These are phyloP conservation scores for Leucoma salicis DNA, from an alignment of 2,888 invertebrate species.

Conservation along the genomic window DNA sequence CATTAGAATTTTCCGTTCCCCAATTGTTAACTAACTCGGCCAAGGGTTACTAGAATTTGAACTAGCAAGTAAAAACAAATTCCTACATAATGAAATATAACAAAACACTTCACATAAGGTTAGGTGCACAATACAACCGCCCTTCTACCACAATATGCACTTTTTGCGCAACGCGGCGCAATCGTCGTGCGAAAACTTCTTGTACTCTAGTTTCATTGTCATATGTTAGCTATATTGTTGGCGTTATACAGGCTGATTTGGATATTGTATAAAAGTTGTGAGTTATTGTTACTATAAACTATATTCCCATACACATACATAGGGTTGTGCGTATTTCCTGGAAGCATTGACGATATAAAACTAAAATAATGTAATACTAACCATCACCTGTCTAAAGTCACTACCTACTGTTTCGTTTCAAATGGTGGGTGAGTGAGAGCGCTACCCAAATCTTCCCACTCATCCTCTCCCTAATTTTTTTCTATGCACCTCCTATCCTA, in stretches of 20 bases:
- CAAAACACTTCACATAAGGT: slow-evolving; percentile 41
- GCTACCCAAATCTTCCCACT: too few relatives aligned
- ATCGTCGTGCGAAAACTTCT: slow-evolving; percentile 68
- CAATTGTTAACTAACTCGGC: slow-evolving; percentile 32
- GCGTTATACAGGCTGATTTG: slow-evolving; percentile 30
- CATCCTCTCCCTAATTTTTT: too few relatives aligned
- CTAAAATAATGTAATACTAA: too few relatives aligned
- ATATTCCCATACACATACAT: too few relatives aligned
- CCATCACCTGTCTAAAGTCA: too few relatives aligned
- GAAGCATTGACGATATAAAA: too few relatives aligned
- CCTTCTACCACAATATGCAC: slow-evolving; percentile 59
- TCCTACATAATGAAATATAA: slow-evolving; percentile 27
- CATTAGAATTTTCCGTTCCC: slow-evolving; percentile 23
- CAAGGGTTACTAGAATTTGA: slow-evolving; percentile 36
- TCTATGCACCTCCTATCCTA: too few relatives aligned
- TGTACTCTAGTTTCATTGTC: slow-evolving; percentile 68
- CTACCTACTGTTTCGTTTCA: too few relatives aligned
- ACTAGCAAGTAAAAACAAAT: slow-evolving; percentile 31
- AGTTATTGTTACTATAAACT: not conserved
- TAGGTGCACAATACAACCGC: slow-evolving; percentile 44
- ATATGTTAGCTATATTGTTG: slow-evolving; percentile 49
- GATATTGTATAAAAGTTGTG: not conserved
- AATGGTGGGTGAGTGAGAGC: too few relatives aligned
- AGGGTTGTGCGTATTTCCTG: too few relatives aligned
- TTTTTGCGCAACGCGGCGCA: slow-evolving; percentile 60